Base-by-base conservation (phyloP, 1,140 invertebrate species). In the Papilio polytes region DNA sequence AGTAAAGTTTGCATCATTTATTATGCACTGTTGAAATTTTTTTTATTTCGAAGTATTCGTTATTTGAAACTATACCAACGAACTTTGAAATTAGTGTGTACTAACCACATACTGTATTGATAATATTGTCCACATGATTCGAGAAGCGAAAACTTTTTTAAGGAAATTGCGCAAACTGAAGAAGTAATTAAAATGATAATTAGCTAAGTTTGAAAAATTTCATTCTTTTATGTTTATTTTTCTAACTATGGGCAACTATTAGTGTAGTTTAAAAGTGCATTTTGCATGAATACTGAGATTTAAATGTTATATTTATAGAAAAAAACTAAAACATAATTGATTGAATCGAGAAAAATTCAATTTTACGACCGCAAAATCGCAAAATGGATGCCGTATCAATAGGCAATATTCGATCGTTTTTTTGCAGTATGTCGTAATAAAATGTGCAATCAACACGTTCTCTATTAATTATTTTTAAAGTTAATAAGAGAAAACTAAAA, bases 381-480 rank as follows among this genome's bases (percentile, higher is more conserved):
- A 66, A 66, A 66, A 66, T 66, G 22, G 59, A 66, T 66, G 20
- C 59, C 59, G 59, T 31, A 70, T 70, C 63, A 70, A 70, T 70
- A 70, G 15, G 12, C 22, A 15, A 15, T 66, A 4, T 15, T 13
- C 2, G 12, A 3, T 7, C 9, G 7, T 63, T 70, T 66, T 26
- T 66, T 66, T 66, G 10, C 12, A 31, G 13, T 70, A 66, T 15
- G 22, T 12, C 26, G 4, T 36, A 31, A 36, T 13, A 31, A 36
- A 70, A 31, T 63, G 9, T 63, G 59, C 22, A 63, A 3, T 26
- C 20, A 12, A 70, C 26, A 15, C 4, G 20, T 66, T 26, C 9
- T 8, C 12, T 31, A 15, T 31, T 70, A 41, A 41, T 70, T 15
- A 70, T 18, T 18, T 31, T 26, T 66, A 22, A 66, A 66, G 4